Evolutionary conservation across 2,797 vertebrate species (phyloP), one percentile per base, ranked within the genome.

Genomic region (Lophius americanus): DNA sequence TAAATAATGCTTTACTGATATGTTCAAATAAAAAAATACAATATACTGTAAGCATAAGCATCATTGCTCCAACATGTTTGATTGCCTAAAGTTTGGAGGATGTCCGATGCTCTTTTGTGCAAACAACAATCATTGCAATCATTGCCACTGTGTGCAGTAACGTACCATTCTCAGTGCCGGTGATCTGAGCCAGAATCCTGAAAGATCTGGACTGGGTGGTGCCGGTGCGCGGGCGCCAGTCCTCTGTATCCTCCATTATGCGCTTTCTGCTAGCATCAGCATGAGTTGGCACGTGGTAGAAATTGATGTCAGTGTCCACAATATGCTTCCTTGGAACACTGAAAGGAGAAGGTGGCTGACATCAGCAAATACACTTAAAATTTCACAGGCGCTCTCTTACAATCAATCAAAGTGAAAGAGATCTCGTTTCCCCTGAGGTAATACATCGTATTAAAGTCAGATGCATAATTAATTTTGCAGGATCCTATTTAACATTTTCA

Each of bases 201-300:
- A 99, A 99, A n/a, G 98, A 99, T 57, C 96, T 96, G 54, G 98
- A 99, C 89, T 99, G 98, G 51, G 96, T 97, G 3, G 96, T 99
- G 53, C 97, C 97, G 0, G 94, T 94, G 14, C 96, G 93, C 0
- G 97, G 97, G 11, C 92, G 95, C 98, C 98, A 99, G 83, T 99
- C 98, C 81, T 99, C 98, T 0, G 98, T 99, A 79, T 99, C 97
- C 76, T 99, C 95, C 12, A 92, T 97, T 85, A 99, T 92, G 14
- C 98, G 94, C 81, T 97, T 96, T 92, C 96, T 97, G 91, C 98
- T 99, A 78, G 97, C 95, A 51, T 98, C 96, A 1, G 95, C 96
- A 13, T 96, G 96, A 75, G 94, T 92, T 7, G 96, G 95, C 14
- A 96, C 92, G 58, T 98, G 97, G 85, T 97, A 97, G 83, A 99